These are phyloP conservation scores for Bos indicus DNA, from an alignment of 2,113 vertebrate genomes.

Conservation along the genomic window DNA sequence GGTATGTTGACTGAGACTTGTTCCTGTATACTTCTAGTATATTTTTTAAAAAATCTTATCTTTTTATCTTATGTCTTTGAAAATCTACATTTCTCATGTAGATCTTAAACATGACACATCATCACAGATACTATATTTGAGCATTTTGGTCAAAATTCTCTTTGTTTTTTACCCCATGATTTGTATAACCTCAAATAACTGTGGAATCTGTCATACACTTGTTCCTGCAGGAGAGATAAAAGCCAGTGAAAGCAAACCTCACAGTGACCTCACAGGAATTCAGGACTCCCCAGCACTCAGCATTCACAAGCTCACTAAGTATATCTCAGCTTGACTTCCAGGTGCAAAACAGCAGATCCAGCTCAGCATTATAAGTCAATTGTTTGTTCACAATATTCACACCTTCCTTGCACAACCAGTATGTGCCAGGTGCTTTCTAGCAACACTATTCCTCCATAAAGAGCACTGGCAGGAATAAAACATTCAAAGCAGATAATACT, in stretches of 20 bases:
- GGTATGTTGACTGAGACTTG: background rate
- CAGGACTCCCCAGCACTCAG: background rate
- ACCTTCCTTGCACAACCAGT: background rate
- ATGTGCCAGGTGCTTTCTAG: background rate
- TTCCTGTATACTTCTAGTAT: background rate
- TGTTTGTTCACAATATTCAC: background rate
- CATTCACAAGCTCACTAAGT: background rate
- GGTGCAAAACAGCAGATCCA: background rate
- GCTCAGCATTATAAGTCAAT: background rate
- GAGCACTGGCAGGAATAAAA: background rate
- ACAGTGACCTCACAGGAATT: background rate
- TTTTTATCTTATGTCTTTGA: background rate
- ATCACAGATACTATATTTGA: background rate
- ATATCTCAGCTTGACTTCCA: background rate
- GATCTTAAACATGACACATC: background rate
- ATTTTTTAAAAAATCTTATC: background rate
- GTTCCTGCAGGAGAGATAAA: background rate
- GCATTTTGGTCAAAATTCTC: background rate
- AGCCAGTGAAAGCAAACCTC: background rate
- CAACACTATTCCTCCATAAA: background rate
- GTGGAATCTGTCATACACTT: background rate
- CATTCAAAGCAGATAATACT: background rate
- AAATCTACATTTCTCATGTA: background rate
- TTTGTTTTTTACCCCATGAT: background rate
- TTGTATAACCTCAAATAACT: background rate